Conservation (phyloP, 2,888 invertebrate species). For the Caenorhabditis auriculariae region DNA sequence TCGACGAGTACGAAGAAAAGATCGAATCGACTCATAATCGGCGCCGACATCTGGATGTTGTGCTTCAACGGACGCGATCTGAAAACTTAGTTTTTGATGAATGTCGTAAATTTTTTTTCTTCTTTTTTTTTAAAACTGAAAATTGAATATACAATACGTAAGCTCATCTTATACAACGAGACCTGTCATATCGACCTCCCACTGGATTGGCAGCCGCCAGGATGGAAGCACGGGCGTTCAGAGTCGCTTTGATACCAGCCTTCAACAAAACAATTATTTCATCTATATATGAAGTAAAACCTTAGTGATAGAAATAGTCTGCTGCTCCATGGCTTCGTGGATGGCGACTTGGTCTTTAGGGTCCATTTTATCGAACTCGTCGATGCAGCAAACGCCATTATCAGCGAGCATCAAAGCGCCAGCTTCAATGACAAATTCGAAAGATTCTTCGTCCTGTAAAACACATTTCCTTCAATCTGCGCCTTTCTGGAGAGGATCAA, state of each 20-base stretch:
- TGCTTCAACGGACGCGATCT: conserved; percentile 83
- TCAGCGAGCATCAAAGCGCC: conserved; percentile 99
- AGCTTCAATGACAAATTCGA: conserved; percentile 98
- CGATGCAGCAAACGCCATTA: conserved; percentile 75
- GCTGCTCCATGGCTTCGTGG: conserved; percentile 99
- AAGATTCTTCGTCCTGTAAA: conserved; percentile 84
- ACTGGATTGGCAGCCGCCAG: conserved; percentile 97
- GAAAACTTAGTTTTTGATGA: background rate
- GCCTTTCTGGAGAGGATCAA: background rate
- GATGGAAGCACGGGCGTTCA: conserved; percentile 95
- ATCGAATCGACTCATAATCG: conserved; percentile 98
- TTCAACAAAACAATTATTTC: conserved; percentile 4
- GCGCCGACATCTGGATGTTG: conserved; percentile 88
- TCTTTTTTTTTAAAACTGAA: no score
- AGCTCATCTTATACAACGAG: background rate
- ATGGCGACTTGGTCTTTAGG: conserved; percentile 88
- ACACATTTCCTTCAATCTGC: background rate
- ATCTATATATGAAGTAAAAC: conserved; percentile 1
- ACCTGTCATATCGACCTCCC: conserved; percentile 87
- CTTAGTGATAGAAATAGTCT: conserved; percentile 97
- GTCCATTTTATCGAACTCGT: conserved; percentile 99
- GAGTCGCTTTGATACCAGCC: conserved; percentile 75
- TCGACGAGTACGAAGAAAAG: conserved; percentile 96
- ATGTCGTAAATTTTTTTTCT: no score
- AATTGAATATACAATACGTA: no score